Evolutionary conservation across 2,888 invertebrate species (phyloP).

Genomic region (Ochropleura plecta): DNA sequence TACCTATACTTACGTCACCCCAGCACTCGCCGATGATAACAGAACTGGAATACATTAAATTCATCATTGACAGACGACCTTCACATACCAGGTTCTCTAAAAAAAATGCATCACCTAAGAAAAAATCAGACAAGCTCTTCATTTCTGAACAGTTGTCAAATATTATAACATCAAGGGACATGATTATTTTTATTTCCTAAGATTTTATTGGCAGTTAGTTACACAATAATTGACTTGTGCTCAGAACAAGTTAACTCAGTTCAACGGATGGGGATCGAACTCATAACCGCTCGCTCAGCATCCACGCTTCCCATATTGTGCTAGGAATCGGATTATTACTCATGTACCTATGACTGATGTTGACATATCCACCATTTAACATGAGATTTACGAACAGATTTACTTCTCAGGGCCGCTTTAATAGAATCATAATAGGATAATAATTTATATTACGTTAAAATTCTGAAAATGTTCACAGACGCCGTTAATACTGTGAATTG

Average conservation of each 20-base stretch:
- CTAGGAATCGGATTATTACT: not conserved
- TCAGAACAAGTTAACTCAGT: not conserved
- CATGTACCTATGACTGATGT: not conserved
- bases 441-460: too few relatives aligned
- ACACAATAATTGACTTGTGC: not conserved
- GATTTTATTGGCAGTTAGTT: not conserved
- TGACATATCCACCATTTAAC: not conserved
- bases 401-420: too few relatives aligned
- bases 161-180: not conserved
- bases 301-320: too few relatives aligned
- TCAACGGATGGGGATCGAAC: constrained; percentile 12
- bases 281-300: constrained; percentile 3
- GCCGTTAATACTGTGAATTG: too few relatives aligned
- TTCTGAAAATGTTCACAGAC: too few relatives aligned
- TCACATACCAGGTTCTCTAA: constrained; percentile 34
- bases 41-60: constrained; percentile 74
- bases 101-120: constrained; percentile 40
- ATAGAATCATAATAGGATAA: too few relatives aligned
- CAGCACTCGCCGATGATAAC: constrained; percentile 28
- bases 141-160: not conserved
- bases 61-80: constrained; percentile 49
- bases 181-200: constrained; percentile 17
- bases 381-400: not conserved
- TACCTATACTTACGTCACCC: constrained; percentile 66
- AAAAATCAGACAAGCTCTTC: constrained; percentile 6